Conservation (phyloP, 2,888 invertebrate species). For the Drosophila cracens region DNA sequence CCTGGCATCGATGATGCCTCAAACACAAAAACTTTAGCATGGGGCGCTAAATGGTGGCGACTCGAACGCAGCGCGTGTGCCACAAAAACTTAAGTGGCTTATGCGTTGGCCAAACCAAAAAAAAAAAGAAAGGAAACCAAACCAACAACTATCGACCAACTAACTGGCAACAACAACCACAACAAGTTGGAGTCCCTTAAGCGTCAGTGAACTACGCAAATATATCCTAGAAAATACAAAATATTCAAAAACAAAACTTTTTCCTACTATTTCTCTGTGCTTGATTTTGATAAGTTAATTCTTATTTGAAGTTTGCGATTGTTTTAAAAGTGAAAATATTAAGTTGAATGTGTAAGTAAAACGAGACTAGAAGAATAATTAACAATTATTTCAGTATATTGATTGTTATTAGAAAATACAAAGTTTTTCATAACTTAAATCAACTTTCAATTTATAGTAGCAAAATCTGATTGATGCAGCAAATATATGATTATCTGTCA, state of each 20-base stretch:
- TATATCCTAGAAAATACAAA: background rate
- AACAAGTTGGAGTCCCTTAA: background rate
- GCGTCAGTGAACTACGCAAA: background rate
- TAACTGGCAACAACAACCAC: slow-evolving; percentile 37
- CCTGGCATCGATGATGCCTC: slow-evolving; percentile 74
- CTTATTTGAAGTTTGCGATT: background rate
- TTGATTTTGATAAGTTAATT: background rate
- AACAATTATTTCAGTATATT: no score
- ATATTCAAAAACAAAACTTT: background rate
- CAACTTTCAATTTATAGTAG: background rate
- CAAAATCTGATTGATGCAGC: background rate
- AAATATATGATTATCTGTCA: background rate
- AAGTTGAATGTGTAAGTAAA: accelerated
- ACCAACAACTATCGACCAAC: slow-evolving; percentile 26
- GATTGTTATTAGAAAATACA: background rate
- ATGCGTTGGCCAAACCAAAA: slow-evolving; percentile 67
- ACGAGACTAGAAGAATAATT: no score
- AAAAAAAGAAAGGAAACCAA: slow-evolving; percentile 8
- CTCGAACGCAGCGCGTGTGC: slow-evolving; percentile 75
- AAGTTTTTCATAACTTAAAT: accelerated
- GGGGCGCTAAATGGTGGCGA: slow-evolving; percentile 79
- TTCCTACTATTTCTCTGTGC: background rate
- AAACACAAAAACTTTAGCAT: slow-evolving; percentile 55
- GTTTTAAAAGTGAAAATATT: background rate
- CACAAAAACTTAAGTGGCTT: slow-evolving; percentile 80